These are phyloP conservation scores for Leptosomus discolor DNA, from an alignment of 2,113 vertebrate species.

Conservation along the genomic window DNA sequence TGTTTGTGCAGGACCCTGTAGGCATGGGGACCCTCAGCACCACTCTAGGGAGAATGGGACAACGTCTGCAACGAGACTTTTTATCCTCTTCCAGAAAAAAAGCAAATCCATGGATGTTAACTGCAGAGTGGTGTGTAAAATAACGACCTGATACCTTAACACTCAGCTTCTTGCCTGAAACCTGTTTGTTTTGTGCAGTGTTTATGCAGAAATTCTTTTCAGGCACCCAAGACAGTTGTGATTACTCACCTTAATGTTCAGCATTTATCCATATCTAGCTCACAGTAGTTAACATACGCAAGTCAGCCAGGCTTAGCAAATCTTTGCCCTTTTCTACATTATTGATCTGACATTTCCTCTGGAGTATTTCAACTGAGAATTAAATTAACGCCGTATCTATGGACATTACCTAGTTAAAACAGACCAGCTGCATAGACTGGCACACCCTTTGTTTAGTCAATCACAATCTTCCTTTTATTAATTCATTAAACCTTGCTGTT, in stretches of 20 bases:
- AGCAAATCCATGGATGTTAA: background rate
- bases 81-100: background rate
- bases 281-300: background rate
- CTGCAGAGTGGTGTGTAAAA: background rate
- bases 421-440: constrained; percentile 12
- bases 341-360: constrained; percentile 65
- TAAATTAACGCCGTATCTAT: constrained; percentile 32
- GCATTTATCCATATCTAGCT: constrained; percentile 39
- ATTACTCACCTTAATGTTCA: constrained; percentile 40
- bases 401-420: constrained; percentile 49
- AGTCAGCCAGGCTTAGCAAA: constrained; percentile 47
- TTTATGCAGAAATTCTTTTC: background rate
- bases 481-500: constrained; percentile 49
- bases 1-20: background rate
- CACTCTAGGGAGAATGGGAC: background rate
- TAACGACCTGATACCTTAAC: background rate
- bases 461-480: constrained; percentile 48
- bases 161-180: background rate
- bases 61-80: background rate
- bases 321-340: constrained; percentile 54
- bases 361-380: constrained; percentile 62
- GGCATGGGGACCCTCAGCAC: background rate
- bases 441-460: constrained; percentile 47
- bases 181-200: background rate
- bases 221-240: constrained; percentile 30